Evolutionary conservation across 2,888 invertebrate genomes (phyloP).

Genomic region (Thecocarcelia acutangulata): DNA sequence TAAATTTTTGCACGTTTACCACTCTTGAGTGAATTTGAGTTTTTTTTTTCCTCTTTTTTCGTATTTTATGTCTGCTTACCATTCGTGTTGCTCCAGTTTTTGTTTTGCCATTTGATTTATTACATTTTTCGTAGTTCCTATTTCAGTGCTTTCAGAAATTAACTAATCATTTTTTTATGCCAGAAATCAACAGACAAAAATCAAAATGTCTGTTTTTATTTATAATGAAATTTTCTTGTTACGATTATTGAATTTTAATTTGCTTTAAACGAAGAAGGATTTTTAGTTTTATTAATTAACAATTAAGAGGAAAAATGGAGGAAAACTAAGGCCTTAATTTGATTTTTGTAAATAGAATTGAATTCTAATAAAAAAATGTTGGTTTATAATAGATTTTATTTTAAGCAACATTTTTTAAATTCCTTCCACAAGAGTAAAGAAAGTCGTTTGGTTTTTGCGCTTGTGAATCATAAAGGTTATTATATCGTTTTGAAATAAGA

Average conservation of each 20-base stretch:
- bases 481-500: too few relatives aligned
- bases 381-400: too few relatives aligned
- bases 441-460: too few relatives aligned
- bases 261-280: neutral
- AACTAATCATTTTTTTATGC: slow-evolving; percentile 33
- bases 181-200: slow-evolving; percentile 35
- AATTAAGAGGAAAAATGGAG: neutral
- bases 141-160: slow-evolving; percentile 11
- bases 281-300: neutral
- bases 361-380: too few relatives aligned
- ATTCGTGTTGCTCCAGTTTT: slow-evolving; percentile 23
- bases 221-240: slow-evolving; percentile 39
- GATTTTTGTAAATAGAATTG: too few relatives aligned
- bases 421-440: too few relatives aligned
- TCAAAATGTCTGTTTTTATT: slow-evolving; percentile 40
- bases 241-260: slow-evolving; percentile 45
- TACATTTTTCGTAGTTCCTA: neutral
- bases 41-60: neutral
- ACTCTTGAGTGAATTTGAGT: slow-evolving; percentile 38
- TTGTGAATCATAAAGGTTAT: too few relatives aligned
- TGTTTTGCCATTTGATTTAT: slow-evolving; percentile 4
- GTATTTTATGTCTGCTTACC: neutral
- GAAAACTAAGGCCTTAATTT: neutral
- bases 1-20: slow-evolving; percentile 53
- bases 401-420: too few relatives aligned